Evolutionary conservation across 2,888 invertebrate species (phyloP), one percentile per base, ranked within the genome.

Genomic region (Cotesia congregata): DNA sequence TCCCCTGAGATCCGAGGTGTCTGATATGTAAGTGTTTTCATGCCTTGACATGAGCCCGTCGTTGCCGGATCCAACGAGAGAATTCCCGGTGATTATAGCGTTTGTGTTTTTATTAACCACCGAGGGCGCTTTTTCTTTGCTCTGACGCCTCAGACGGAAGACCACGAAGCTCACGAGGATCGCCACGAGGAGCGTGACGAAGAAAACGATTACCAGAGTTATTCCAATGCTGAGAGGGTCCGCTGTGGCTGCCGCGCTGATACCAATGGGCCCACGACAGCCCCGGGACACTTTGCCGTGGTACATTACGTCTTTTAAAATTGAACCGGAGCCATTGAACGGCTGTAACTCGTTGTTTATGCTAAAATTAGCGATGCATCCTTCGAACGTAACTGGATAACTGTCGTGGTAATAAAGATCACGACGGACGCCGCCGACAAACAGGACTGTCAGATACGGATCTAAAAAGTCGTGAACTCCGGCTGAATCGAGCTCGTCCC

Each of bases 191-290:
- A 98, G 90, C 78, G 97, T 95, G 5, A 96, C 95, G 86, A 98
- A 98, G 91, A 98, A 98, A 38, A 97, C 96, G 80, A 98, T 96
- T 20, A 98, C 97, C 50, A 98, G 91, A 0, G 97, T 97, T 77
- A 98, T 95, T 74, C 98, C 98, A 79, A 98, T 96, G 85, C 96
- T 96, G 6, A 98, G 91, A 0, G 97, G 97, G 90, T 96, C 96
- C 1, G 96, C 94, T 4, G 94, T 94, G 81, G 95, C 93, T 0
- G 90, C 91, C 0, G 94, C 93, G 39, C 95, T 95, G 60, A 94
- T 92, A 38, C 95, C 95, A 77, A 95, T 92, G 4, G 93, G 92
- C 72, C 94, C 95, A 78, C 93, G 92, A 86, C 97, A 97, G 15
- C 96, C 96, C 74, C 90, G 90, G 67, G 92, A 90, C 15, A 96